Evolutionary conservation across 2,797 vertebrate genomes (phyloP), one percentile per base, ranked within the genome.

Genomic region (Ptychadena robeensis): DNA sequence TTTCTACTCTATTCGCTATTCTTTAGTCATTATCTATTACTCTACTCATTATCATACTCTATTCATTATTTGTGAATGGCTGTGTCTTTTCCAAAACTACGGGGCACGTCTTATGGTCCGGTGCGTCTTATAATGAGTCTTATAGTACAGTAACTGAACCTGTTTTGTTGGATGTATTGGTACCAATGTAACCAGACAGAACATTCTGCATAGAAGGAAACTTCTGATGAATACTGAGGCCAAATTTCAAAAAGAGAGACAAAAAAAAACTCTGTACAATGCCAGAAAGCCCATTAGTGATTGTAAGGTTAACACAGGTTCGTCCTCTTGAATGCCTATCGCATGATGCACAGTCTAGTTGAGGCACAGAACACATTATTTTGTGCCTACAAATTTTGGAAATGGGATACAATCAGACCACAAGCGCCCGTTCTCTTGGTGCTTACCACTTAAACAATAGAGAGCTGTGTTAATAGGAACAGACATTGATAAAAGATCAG

Each of bases 351-450:
- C 59, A 28, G 27, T 61, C n/a, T 61, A 61, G 25, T 61, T 27
- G 59, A 61, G 28, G 27, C 12, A 28, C 59, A 61, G 59, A 61
- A 61, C 59, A 61, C 59, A 61, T 61, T 61, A 61, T 61, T 27
- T 61, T 61, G 59, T 61, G 59, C 59, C 59, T 61, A 10, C 25
- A 28, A 53, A 61, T 61, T 27, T 25, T 61, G 9, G 59, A 61
- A 61, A 61, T 61, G 25, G 59, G 59, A 61, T 61, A 61, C 59
- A 61, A 61, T 61, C 28, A 61, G 59, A 61, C 59, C 59, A 61
- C 59, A 61, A 35, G 32, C 14, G 9, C 18, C 34, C 34, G 22
- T 68, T 37, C 15, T 34, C 34, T 12, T 69, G 67, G 37, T 69
- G 35, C 67, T 69, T 69, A 69, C 18, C n/a, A 61, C n/a, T 9